Conservation (phyloP, 2,888 invertebrate genomes). For the Drosophila diplacantha region DNA sequence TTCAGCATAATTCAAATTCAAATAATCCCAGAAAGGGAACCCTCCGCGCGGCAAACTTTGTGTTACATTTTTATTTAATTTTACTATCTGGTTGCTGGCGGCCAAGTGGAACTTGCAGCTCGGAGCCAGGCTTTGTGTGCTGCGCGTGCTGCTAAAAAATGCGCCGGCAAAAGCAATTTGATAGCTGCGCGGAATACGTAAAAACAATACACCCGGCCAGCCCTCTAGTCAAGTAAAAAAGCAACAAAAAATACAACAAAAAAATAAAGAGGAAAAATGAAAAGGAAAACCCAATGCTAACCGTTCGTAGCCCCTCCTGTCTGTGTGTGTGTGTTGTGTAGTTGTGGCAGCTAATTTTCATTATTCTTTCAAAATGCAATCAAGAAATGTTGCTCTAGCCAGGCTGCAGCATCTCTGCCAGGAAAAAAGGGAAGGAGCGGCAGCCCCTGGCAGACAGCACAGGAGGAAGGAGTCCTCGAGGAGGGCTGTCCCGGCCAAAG, state of each 20-base stretch:
- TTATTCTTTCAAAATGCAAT: constrained; percentile 71
- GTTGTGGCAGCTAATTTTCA: constrained; percentile 71
- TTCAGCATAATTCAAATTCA: constrained; percentile 70
- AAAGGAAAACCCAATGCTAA: constrained; percentile 37
- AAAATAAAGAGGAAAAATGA: constrained; percentile 24
- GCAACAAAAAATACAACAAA: background rate
- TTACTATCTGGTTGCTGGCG: constrained; percentile 59
- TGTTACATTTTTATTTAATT: constrained; percentile 72
- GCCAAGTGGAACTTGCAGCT: constrained; percentile 31
- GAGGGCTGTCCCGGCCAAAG: constrained; percentile 53
- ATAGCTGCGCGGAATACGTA: constrained; percentile 71
- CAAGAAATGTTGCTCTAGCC: constrained; percentile 61
- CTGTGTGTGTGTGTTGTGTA: constrained; percentile 27
- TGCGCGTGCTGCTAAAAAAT: constrained; percentile 63
- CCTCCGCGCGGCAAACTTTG: constrained; percentile 54
- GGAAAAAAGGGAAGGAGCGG: background rate
- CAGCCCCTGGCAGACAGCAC: constrained; percentile 10
- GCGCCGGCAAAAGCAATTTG: constrained; percentile 70
- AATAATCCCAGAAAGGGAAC: constrained; percentile 48
- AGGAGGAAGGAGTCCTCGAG: constrained; percentile 17
- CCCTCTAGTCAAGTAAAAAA: constrained; percentile 30
- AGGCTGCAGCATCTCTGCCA: constrained; percentile 30
- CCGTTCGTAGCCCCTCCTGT: constrained; percentile 20
- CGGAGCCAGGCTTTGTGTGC: constrained; percentile 52
- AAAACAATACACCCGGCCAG: constrained; percentile 57